These are phyloP conservation scores for Actias luna DNA, from an alignment of 2,888 invertebrate genomes.

Conservation along the genomic window DNA sequence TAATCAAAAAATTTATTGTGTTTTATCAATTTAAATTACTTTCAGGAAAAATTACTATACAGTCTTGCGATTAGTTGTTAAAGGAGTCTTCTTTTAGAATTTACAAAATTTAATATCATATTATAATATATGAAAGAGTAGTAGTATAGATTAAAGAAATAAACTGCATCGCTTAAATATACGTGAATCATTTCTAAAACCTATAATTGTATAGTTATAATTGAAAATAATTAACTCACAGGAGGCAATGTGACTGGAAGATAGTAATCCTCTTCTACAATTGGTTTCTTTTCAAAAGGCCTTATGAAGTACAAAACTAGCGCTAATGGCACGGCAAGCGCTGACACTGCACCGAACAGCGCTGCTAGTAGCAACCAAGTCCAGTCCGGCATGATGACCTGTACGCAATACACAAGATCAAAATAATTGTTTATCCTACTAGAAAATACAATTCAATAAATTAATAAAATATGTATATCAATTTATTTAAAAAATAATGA, in stretches of 20 bases:
- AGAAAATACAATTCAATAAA: too few species aligned
- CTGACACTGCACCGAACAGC: constrained; percentile 62
- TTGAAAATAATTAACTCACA: constrained; percentile 47
- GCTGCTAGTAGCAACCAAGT: constrained; percentile 68
- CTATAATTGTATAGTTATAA: not conserved
- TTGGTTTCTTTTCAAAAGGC: constrained; percentile 58
- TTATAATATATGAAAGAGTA: too few species aligned
- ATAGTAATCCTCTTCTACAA: constrained; percentile 43
- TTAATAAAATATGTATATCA: too few species aligned
- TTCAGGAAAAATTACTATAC: not conserved
- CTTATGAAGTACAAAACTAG: constrained; percentile 63
- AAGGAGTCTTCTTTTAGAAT: not conserved
- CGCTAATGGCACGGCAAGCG: constrained; percentile 59
- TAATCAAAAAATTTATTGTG: too few species aligned
- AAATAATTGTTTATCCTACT: not conserved
- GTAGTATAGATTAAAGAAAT: not conserved
- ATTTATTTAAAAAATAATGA: too few species aligned
- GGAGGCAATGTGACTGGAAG: constrained; percentile 65
- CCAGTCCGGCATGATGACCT: constrained; percentile 71
- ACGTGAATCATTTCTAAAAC: not conserved
- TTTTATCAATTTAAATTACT: not conserved
- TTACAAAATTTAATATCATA: not conserved
- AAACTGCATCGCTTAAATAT: not conserved
- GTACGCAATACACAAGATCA: constrained; percentile 14
- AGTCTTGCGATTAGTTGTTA: not conserved